Base-by-base conservation (phyloP, 1,140 invertebrate species). In the Akabosia matsudoensis region DNA sequence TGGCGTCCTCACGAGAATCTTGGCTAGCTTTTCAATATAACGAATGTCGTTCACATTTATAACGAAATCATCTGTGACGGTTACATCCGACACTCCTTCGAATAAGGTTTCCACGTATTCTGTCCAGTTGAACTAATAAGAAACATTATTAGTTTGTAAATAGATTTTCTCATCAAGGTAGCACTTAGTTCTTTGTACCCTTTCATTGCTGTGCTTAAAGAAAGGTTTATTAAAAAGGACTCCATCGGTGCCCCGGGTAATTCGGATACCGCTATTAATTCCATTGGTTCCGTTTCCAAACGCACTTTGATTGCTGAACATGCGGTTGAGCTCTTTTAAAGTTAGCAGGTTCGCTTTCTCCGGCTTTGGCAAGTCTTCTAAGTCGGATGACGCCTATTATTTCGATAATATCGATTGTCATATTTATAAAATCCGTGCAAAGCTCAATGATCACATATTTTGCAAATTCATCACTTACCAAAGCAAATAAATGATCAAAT, bases 41-140 rank as follows among this genome's bases (percentile, higher is more conserved):
- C 26, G 24, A 1, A 81, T 14, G 70, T 81, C 80, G 51, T 76
- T 79, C 7, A 81, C 76, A 51, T 74, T 79, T 14, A 81, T 70
- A 37, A 67, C 31, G 14, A 67, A 76, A 28, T 72, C 71, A 1
- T 81, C 79, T 22, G 52, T 74, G 4, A 81, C 61, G 30, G 33
- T 24, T 18, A 70, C 73, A 24, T 70, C 74, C 2, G 61, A 24
- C 30, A 78, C 33, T 14, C 80, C 80, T 7, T 79, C 76, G 70
- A 78, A 79, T 14, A 79, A 26, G 18, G 74, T 74, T 7, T 61
- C 37, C 13, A 79, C 61, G 61, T 81, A 81, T 31, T 81, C 80
- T 3, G 72, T 79, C 80, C 80, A 81, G 37, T 81, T 79, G 67
- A 81, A 81, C 77, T 79, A 33, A 30, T 31, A 54, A n/a, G 33